phyloP scores from a whole-genome alignment of 1,140 invertebrate genomes.

The Laupala kohalensis region DNA sequence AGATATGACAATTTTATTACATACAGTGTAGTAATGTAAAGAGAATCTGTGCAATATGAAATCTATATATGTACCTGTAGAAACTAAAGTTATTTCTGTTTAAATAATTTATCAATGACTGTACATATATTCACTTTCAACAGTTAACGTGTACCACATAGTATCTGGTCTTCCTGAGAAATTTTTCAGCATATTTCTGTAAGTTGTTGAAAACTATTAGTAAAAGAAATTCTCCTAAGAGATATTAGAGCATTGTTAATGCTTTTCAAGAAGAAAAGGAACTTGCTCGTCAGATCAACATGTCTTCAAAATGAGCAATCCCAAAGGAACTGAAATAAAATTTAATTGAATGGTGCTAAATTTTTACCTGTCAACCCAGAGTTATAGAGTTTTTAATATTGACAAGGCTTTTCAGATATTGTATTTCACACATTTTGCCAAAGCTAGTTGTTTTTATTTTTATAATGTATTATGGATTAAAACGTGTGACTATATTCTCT shows the following conservation, averaged over 20 bases:
- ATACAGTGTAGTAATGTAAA: background rate
- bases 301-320: too few species aligned
- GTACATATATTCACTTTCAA: too few species aligned
- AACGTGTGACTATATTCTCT: background rate
- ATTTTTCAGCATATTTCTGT: too few species aligned
- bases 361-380: background rate
- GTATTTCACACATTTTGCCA: background rate
- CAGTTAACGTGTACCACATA: too few species aligned
- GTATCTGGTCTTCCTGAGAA: too few species aligned
- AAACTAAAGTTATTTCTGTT: background rate
- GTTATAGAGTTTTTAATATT: background rate
- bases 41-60: background rate
- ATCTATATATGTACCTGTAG: background rate
- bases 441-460: background rate
- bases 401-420: background rate
- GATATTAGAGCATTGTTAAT: too few species aligned
- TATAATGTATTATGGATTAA: background rate
- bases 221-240: too few species aligned
- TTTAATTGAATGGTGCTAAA: background rate
- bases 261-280: too few species aligned
- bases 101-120: too few species aligned
- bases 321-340: too few species aligned
- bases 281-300: too few species aligned
- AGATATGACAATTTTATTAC: background rate
- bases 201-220: too few species aligned